These are phyloP conservation scores for Accipiter minullus DNA, from an alignment of 2,797 vertebrate genomes.

Conservation along the genomic window DNA sequence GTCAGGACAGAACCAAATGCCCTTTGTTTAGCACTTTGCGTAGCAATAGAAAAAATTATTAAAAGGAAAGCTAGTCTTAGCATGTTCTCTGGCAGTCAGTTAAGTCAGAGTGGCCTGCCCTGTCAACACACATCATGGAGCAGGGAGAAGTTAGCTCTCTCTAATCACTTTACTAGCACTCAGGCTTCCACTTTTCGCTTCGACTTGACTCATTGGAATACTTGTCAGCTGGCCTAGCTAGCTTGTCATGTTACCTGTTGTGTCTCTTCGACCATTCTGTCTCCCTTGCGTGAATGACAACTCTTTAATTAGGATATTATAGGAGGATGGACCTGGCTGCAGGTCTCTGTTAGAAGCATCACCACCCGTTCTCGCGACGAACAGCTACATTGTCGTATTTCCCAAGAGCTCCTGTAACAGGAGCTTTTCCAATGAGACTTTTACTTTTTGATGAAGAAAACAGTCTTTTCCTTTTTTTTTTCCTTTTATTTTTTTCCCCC, in stretches of 20 bases:
- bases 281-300: not conserved
- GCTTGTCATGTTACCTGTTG: not conserved
- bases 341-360: constrained; percentile 1
- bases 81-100: not conserved
- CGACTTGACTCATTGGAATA: not conserved
- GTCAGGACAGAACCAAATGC: not conserved
- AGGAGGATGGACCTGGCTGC: not conserved
- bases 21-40: not conserved
- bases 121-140: not conserved
- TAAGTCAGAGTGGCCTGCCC: not conserved
- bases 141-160: not conserved
- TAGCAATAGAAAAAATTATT: not conserved
- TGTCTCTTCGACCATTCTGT: not conserved
- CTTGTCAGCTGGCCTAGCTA: not conserved
- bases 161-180: not conserved
- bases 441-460: constrained; percentile 18
- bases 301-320: constrained; percentile 53
- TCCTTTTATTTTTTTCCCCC: not conserved
- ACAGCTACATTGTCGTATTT: not conserved
- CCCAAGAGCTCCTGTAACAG: not conserved
- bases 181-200: not conserved
- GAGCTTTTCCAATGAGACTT: constrained; percentile 17
- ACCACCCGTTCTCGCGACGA: not conserved
- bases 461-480: not conserved
- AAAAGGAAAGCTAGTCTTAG: not conserved